Evolutionary conservation across 1,140 invertebrate species (phyloP), one percentile per base, ranked within the genome.

Genomic region (Bradysia coprophila): DNA sequence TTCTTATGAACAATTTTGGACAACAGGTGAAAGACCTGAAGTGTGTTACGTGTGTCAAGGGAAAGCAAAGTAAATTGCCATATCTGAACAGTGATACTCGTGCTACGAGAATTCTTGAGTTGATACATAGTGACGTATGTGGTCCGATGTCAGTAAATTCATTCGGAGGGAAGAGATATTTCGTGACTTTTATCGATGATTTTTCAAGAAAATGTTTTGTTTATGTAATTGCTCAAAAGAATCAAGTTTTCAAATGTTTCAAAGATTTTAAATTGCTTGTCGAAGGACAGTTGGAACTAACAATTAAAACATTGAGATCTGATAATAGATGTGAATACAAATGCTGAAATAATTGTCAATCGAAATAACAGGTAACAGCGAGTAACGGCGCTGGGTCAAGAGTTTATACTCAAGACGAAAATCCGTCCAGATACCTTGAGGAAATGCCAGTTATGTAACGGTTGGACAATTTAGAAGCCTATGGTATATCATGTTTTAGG

Each of bases 41-140:
- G 4, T 41, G 40, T 21, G 22, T 24, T 4, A 28, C 18, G 10
- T 41, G 40, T 21, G 6, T 13, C 31, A 11, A 24, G 8, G 21
- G 21, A 15, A 32, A 21, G 16, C 15, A 44, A 40, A 37, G n/a
- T 36, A 52, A 9, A 40, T 48, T 45, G 38, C 44, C 18, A 39
- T 46, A 24, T 13, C 24, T 40, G 33, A 21, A 22, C 41, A 34
- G 28, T 9, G 39, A 45, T 8, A 46, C 47, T 18, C 32, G 49
- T 10, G 42, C 50, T 47, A 50, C 46, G 5, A 23, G 45, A 32
- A 32, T 52, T 15, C 47, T 65, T 34, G 53, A 59, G 34, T 21
- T 62, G 10, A 2, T 62, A n/a, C 57, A 63, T 44, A 49, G 51
- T 37, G 59, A 64, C 40, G 43, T 65, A 6, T 63, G 60, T 48